Evolutionary conservation across 2,797 vertebrate genomes (phyloP).

Genomic region (Siniperca scherzeri): DNA sequence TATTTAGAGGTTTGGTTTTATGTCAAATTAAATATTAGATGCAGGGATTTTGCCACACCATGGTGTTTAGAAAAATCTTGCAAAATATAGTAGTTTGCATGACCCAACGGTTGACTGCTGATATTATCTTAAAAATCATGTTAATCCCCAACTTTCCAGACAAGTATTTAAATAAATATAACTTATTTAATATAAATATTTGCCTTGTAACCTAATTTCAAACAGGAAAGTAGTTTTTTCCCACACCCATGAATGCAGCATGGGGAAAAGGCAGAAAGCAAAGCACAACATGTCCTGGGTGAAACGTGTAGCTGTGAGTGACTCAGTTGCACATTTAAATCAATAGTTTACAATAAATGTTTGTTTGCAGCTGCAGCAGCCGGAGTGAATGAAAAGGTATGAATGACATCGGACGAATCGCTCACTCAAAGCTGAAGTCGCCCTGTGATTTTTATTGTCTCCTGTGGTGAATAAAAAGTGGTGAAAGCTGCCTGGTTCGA

Average conservation of each 20-base stretch:
- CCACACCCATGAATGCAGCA: conserved; percentile 40
- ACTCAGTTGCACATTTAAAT: conserved; percentile 27
- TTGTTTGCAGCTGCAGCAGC: conserved; percentile 7
- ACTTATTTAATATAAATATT: background rate
- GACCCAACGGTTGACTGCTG: background rate
- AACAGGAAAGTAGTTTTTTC: background rate
- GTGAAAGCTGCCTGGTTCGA: background rate
- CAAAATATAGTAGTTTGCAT: background rate
- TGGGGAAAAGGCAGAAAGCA: background rate
- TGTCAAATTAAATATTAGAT: background rate
- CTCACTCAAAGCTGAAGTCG: background rate
- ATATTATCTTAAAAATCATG: background rate
- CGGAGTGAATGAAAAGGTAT: conserved; percentile 3
- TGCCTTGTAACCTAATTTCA: background rate
- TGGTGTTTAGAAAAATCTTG: background rate
- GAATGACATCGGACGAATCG: background rate
- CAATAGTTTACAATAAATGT: background rate
- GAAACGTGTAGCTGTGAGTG: conserved; percentile 19
- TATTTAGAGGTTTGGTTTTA: background rate
- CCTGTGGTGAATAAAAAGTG: background rate
- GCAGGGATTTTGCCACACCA: background rate
- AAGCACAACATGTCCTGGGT: conserved; percentile 46
- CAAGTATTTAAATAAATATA: background rate
- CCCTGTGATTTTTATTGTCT: background rate
- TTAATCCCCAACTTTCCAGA: background rate